Evolutionary conservation across 2,888 invertebrate species (phyloP).

Genomic region (Dryococelus australis): DNA sequence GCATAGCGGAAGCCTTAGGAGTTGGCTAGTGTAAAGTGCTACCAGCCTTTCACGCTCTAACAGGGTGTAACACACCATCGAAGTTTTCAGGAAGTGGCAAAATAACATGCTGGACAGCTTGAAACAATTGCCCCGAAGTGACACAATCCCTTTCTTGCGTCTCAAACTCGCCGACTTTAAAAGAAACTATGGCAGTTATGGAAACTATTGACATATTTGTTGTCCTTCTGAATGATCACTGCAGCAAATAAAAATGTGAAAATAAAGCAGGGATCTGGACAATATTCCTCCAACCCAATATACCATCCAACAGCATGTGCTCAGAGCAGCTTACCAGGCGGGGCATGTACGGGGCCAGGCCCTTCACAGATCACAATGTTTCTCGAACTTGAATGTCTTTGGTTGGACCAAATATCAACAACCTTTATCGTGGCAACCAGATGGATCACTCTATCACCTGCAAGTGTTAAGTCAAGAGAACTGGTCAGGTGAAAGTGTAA

Average conservation of each 20-base stretch:
- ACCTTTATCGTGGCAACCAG: not conserved
- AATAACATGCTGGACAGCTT: too few relatives aligned
- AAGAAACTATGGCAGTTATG: too few relatives aligned
- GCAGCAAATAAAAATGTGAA: not conserved
- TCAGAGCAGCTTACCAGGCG: not conserved
- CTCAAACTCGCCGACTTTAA: too few relatives aligned
- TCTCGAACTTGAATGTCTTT: not conserved
- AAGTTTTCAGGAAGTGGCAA: too few relatives aligned
- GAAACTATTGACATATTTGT: not conserved
- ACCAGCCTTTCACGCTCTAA: too few relatives aligned
- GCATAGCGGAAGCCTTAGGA: too few relatives aligned
- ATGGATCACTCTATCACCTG: not conserved
- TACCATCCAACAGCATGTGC: not conserved
- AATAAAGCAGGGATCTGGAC: not conserved
- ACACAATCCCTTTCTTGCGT: too few relatives aligned
- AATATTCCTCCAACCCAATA: not conserved
- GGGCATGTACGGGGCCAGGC: not conserved
- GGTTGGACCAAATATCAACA: not conserved
- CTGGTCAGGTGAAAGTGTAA: constrained; percentile 4
- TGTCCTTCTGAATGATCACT: not conserved
- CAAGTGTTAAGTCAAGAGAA: not conserved
- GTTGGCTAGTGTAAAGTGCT: too few relatives aligned
- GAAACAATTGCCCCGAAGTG: too few relatives aligned
- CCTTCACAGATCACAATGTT: not conserved
- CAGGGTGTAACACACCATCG: too few relatives aligned